Percentiles rank a stretch among this genome's conserved stretches.
Evolutionary conservation across 1,140 invertebrate genomes (phyloP).

Genomic region (Drosophila kepulauana): DNA sequence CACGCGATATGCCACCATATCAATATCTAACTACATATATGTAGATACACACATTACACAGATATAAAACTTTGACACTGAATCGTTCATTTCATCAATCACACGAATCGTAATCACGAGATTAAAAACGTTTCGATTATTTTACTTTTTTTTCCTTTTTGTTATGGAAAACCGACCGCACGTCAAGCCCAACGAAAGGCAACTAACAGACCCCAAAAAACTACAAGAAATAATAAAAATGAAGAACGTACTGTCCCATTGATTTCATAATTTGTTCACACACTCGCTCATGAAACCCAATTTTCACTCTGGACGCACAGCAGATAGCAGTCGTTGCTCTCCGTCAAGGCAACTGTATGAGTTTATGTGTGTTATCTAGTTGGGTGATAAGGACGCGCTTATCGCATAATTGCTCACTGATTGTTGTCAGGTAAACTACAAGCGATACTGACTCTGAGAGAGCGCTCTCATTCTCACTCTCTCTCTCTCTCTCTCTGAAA

Average conservation of each 20-base stretch:
- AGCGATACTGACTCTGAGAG: constrained; percentile 1
- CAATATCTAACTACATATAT: constrained; percentile 28
- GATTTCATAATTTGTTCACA: constrained; percentile 69
- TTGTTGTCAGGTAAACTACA: constrained; percentile 69
- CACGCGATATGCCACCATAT: constrained; percentile 36
- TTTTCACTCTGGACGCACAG: constrained; percentile 7
- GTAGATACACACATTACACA: constrained; percentile 17
- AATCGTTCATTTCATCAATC: constrained; percentile 34
- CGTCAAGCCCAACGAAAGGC: constrained; percentile 55
- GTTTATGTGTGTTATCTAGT: constrained; percentile 58
- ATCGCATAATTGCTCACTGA: constrained; percentile 76
- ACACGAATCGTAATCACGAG: constrained; percentile 13
- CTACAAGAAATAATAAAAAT: constrained; percentile 15
- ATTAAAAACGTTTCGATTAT: not conserved
- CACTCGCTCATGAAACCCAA: constrained; percentile 9
- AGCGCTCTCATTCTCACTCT: not conserved
- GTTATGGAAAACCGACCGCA: constrained; percentile 60
- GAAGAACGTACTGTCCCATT: constrained; percentile 23
- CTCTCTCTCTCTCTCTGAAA: constrained; percentile 6
- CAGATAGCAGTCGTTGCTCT: not conserved
- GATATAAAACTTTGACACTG: constrained; percentile 22
- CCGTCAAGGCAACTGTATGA: not conserved
- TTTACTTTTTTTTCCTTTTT: not conserved
- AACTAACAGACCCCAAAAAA: constrained; percentile 62
- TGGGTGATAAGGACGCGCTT: constrained; percentile 65